These are phyloP conservation scores for Chydorus sphaericus DNA, from an alignment of 2,888 invertebrate genomes.

Conservation along the genomic window DNA sequence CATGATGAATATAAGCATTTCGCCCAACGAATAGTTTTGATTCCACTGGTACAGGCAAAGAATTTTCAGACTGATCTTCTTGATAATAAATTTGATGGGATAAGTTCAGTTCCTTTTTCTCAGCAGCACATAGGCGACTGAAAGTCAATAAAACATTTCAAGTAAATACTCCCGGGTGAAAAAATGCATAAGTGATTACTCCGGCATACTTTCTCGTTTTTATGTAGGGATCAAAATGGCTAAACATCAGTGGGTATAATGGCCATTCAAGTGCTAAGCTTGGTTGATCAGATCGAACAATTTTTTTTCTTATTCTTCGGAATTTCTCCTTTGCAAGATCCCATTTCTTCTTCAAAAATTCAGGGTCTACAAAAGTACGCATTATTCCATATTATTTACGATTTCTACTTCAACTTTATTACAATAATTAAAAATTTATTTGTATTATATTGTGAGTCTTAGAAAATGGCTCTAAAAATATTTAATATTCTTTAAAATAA, in stretches of 20 bases:
- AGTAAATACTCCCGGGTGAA: background rate
- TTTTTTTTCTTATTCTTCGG: slow-evolving; percentile 1
- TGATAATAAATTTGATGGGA: background rate
- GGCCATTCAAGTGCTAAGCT: background rate
- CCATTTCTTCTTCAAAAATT: background rate
- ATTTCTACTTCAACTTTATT: no score
- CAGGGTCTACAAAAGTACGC: background rate
- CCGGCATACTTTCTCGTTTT: background rate
- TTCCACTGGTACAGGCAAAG: background rate
- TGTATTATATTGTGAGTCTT: no score
- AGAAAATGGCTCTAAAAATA: no score
- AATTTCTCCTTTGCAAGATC: background rate
- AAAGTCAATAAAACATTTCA: background rate
- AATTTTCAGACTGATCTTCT: background rate
- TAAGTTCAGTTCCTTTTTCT: background rate
- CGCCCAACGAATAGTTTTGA: background rate
- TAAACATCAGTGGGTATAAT: background rate
- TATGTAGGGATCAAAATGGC: background rate
- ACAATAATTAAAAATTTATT: no score
- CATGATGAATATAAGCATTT: background rate
- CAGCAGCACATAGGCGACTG: background rate
- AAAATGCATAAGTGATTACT: background rate
- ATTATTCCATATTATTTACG: no score
- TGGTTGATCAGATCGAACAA: background rate
- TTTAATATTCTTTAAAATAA: no score